Evolutionary conservation across 2,113 vertebrate species (phyloP).

Genomic region (Cathartes aura): DNA sequence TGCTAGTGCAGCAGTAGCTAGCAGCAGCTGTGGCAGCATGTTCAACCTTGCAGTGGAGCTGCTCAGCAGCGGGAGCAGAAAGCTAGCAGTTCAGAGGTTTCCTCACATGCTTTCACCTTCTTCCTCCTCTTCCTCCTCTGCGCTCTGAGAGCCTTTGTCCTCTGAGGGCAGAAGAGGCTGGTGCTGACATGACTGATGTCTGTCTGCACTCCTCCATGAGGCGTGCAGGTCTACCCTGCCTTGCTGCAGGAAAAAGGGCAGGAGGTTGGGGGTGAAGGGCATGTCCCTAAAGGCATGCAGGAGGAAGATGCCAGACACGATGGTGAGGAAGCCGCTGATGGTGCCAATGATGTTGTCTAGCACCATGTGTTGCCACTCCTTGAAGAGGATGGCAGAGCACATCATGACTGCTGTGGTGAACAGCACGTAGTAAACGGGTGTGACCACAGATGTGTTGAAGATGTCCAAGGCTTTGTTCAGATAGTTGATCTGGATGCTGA

Average conservation of each 20-base stretch:
- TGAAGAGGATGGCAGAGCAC: conserved; percentile 87
- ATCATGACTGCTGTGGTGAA: conserved; percentile 85
- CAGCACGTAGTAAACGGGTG: conserved; percentile 85
- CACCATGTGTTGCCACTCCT: conserved; percentile 84
- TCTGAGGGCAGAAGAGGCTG: conserved; percentile 53
- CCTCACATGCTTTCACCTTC: not conserved
- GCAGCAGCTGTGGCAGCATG: not conserved
- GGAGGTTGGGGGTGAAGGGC: conserved; percentile 72
- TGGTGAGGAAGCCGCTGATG: conserved; percentile 85
- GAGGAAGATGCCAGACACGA: conserved; percentile 83
- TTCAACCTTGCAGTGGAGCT: not conserved
- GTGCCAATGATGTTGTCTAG: conserved; percentile 74
- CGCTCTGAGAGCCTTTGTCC: not conserved
- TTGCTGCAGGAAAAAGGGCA: conserved; percentile 78
- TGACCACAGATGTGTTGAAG: conserved; percentile 83
- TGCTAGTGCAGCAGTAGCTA: not conserved
- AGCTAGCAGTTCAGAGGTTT: not conserved
- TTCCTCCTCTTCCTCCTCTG: conserved; percentile 11
- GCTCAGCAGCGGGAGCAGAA: not conserved
- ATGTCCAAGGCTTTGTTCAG: conserved; percentile 87
- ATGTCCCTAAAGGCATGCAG: conserved; percentile 82
- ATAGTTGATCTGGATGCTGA: conserved; percentile 86
- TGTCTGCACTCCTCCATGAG: not conserved
- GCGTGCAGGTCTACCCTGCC: not conserved
- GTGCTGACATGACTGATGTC: not conserved